phyloP scores from a whole-genome alignment of 2,797 vertebrate genomes.

The Enteromius radiatus region DNA sequence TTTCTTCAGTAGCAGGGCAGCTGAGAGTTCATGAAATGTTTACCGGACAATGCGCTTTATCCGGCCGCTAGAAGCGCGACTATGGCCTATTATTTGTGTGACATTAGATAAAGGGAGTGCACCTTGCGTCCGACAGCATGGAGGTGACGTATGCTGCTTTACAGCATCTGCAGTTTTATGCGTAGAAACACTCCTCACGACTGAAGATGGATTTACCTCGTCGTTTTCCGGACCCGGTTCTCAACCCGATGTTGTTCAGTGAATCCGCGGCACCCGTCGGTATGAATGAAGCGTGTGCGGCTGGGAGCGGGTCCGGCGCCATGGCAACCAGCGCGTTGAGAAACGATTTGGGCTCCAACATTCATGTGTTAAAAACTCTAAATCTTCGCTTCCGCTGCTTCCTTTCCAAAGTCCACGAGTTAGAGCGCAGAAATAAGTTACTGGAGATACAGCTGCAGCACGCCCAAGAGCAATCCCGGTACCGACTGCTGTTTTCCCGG shows the following conservation, averaged over 20 bases:
- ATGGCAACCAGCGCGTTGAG: constrained; percentile 81
- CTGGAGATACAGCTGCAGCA: constrained; percentile 84
- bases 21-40: background rate
- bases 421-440: constrained; percentile 86
- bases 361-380: constrained; percentile 84
- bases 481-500: constrained; percentile 77
- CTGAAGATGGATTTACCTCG: constrained; percentile 54
- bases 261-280: constrained; percentile 73
- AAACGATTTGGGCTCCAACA: constrained; percentile 86
- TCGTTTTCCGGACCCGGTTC: constrained; percentile 63
- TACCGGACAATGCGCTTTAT: background rate
- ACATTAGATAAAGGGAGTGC: constrained; percentile 46
- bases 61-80: background rate
- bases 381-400: constrained; percentile 89
- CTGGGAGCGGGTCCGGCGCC: constrained; percentile 63
- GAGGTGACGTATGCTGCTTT: constrained; percentile 39
- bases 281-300: constrained; percentile 51
- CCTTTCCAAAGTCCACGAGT: constrained; percentile 86
- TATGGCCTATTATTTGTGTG: constrained; percentile 41
- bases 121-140: constrained; percentile 30
- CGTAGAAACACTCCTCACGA: constrained; percentile 20
- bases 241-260: constrained; percentile 76
- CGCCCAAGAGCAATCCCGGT: constrained; percentile 71
- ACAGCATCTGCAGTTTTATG: constrained; percentile 41
- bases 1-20: background rate